phyloP scores from a whole-genome alignment of 2,113 vertebrate species.

The Cinclus mexicanus region DNA sequence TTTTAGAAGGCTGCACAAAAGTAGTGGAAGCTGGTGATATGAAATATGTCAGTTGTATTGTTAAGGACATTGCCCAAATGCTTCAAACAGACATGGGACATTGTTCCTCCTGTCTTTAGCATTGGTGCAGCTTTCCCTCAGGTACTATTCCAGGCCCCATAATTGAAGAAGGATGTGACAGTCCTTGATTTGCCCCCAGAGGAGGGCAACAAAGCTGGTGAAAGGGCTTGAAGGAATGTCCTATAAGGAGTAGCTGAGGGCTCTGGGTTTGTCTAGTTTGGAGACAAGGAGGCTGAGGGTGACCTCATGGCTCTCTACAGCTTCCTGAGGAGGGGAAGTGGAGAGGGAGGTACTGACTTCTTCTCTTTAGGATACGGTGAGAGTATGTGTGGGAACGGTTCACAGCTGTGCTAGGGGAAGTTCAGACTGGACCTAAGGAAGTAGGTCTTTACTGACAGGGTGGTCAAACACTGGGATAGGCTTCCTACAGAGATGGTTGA shows the following conservation, averaged over 20 bases:
- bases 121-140: neutral
- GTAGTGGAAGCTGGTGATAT: neutral
- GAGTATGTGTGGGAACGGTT: neutral
- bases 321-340: neutral
- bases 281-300: neutral
- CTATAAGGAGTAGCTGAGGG: neutral
- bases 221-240: neutral
- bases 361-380: neutral
- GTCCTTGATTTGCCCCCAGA: neutral
- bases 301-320: neutral
- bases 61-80: neutral
- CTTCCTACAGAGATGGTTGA: neutral
- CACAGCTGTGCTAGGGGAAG: neutral
- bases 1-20: neutral
- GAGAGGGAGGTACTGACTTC: neutral
- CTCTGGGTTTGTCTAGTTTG: neutral
- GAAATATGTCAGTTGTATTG: neutral
- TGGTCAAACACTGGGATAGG: neutral
- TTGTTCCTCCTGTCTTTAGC: neutral
- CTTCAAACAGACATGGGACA: neutral
- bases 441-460: neutral
- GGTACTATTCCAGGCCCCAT: neutral
- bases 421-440: neutral
- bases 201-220: neutral
- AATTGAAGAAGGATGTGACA: neutral